Evolutionary conservation across 1,140 invertebrate species (phyloP), one percentile per base, ranked within the genome.

Genomic region (Scaptomyza hsui): DNA sequence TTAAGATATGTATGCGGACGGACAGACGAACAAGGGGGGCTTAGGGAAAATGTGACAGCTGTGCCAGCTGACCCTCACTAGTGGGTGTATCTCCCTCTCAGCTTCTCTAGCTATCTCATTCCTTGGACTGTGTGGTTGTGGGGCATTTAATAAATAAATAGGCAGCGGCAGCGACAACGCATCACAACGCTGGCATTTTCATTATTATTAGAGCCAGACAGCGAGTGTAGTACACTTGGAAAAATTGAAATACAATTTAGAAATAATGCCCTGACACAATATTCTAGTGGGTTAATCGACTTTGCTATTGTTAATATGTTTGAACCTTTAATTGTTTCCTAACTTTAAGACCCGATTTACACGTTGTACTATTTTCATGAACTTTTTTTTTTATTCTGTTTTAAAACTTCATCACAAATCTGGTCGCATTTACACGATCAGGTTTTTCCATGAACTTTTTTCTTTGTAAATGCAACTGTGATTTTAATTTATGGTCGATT

Each of bases 61-160:
- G 81, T 80, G 73, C 62, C 81, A 86, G 81, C 78, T 86, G 81
- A 86, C 81, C 81, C 72, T 62, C 65, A 45, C 41, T 47, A 44
- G 68, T 48, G 57, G 51, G 51, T 37, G 51, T 53, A n/a, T 53
- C n/a, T 4, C n/a, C 6, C 16, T 45, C 10, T 35, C 19, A 21
- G 3, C 7, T 15, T 35, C 10, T 18, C 49, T 7, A 7, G 1
- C 16, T 35, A 32, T 42, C 42, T 10, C n/a, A 47, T 29, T 60
- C 39, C 21, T 55, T 16, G 37, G 24, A 16, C 5, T 35, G 48
- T 16, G 16, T 19, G 26, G 12, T 2, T 32, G 45, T 41, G 49
- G 49, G 24, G 37, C 59, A 86, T 86, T 86, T 86, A 86, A 86
- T 86, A 86, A 86, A 86, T 86, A 86, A 86, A 86, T 86, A 88